Base-by-base conservation (phyloP, 2,113 vertebrate genomes). In the Channa maculata region DNA sequence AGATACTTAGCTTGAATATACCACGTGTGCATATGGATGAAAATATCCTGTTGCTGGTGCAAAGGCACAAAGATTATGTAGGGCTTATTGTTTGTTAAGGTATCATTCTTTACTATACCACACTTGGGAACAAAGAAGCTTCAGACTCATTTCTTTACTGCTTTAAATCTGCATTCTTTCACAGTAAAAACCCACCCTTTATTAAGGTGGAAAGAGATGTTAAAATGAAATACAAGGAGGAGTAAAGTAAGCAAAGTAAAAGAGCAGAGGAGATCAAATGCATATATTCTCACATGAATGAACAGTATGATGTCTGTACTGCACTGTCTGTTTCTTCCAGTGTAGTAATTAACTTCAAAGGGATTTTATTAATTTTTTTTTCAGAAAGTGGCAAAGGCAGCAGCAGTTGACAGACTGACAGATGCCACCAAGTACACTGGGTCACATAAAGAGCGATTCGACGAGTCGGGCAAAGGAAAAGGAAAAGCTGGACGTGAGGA, bases 391-490 rank as follows among this genome's bases (percentile, higher is more conserved):
- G 86, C 90, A 2, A 93, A 95, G 15, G 92, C 80, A 2, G 93
- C 91, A 0, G 96, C 87, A 0, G 95, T 97, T n/a, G 92, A 96
- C 55, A 91, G 95, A 63, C 88, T 98, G 81, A 97, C 95, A 0
- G 95, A 97, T 65, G 92, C 91, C 41, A 89, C 88, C 82, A 96
- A 96, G 77, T 97, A 95, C 89, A 97, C 95, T 0, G 95, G 96
- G 10, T 90, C 90, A n/a, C 96, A 97, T 84, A 97, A 97, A 90
- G 94, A 95, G 64, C 93, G 94, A 7, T 98, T 98, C 5, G 96
- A 97, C 1, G 94, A 95, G 0, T 94, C 93, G 0, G 96, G 96
- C 57, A 96, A 95, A 85, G 96, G 96, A 12, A 96, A 94, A 75
- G 96, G 96, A 63, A 93, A 95, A 5, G 84, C 80, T 0, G 96